phyloP scores from a whole-genome alignment of 2,797 vertebrate genomes.

The Sarcoramphus papa region DNA sequence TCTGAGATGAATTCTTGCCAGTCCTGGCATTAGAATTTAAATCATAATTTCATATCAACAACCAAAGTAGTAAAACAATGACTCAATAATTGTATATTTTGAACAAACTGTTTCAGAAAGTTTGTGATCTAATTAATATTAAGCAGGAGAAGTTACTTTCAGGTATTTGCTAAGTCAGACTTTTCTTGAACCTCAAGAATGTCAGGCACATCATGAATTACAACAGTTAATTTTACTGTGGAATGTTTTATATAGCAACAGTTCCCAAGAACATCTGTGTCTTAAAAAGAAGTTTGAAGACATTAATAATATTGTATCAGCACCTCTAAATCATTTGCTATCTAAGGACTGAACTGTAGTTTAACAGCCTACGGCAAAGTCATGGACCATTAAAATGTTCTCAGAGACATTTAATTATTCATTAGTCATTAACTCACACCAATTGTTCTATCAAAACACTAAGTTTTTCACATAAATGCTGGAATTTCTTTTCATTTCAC shows the following conservation, averaged over 20 bases:
- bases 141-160: background rate
- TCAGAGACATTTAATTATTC: slow-evolving; percentile 33
- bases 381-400: slow-evolving; percentile 13
- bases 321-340: slow-evolving; percentile 29
- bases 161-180: background rate
- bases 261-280: background rate
- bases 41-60: background rate
- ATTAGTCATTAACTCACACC: slow-evolving; percentile 42
- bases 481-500: background rate
- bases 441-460: slow-evolving; percentile 45
- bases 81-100: background rate
- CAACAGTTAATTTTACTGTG: background rate
- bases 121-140: background rate
- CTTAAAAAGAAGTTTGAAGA: slow-evolving; percentile 8
- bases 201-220: background rate
- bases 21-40: background rate
- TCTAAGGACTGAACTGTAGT: background rate
- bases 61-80: background rate
- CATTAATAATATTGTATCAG: slow-evolving; percentile 25
- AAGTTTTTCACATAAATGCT: background rate
- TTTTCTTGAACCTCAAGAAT: background rate
- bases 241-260: background rate
- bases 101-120: background rate
- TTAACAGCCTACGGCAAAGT: slow-evolving; percentile 11
- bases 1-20: background rate